A percentile compares a stretch with the other conserved stretches of the same genome.
Conservation (phyloP, 2,888 invertebrate species). For the Erebia aethiops region DNA sequence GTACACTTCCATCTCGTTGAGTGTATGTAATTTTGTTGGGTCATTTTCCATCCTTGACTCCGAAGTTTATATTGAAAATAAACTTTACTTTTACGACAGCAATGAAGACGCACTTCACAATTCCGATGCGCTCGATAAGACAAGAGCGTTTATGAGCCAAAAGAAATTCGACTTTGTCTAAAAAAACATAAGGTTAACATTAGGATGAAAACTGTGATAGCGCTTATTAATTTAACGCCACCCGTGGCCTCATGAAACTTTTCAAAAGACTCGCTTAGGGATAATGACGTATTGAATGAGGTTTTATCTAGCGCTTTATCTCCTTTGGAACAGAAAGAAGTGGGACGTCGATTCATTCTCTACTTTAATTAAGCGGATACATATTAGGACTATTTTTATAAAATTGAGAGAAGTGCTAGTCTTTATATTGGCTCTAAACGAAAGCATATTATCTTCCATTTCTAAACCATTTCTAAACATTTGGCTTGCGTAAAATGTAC, state of each 20-base stretch:
- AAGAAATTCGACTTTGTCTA: constrained; percentile 18
- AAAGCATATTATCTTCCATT: too few relatives aligned
- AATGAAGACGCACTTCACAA: constrained; percentile 36
- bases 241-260: constrained; percentile 35
- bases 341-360: neutral
- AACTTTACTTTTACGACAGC: constrained; percentile 35
- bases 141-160: constrained; percentile 8
- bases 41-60: constrained; percentile 8
- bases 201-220: constrained; percentile 17
- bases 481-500: too few relatives aligned
- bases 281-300: constrained; percentile 36
- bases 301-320: constrained; percentile 33
- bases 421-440: too few relatives aligned
- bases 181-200: constrained; percentile 3
- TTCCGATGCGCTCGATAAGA: constrained; percentile 35
- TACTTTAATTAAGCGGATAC: neutral
- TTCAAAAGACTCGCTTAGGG: constrained; percentile 35
- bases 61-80: constrained; percentile 37
- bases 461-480: too few relatives aligned
- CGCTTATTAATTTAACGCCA: constrained; percentile 37
- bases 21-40: neutral
- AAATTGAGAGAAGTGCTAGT: too few relatives aligned
- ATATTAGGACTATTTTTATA: too few relatives aligned
- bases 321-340: constrained; percentile 13
- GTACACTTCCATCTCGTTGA: neutral